Evolutionary conservation across 2,113 vertebrate genomes (phyloP).

Genomic region (Abramis brama): DNA sequence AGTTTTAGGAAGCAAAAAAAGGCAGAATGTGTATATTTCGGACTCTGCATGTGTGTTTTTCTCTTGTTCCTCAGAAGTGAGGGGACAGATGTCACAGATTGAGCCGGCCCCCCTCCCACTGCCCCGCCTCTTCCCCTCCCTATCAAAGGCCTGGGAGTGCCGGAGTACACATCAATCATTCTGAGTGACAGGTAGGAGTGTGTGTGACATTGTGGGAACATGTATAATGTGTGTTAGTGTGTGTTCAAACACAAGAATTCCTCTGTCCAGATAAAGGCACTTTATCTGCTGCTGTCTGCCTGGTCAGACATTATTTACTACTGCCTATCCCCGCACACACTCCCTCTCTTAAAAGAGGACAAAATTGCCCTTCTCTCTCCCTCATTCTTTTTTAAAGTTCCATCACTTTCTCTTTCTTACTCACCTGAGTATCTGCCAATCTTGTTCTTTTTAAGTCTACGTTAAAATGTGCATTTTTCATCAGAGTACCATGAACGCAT

Average conservation of each 20-base stretch:
- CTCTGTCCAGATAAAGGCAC: constrained; percentile 51
- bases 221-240: constrained; percentile 50
- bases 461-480: neutral
- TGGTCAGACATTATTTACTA: constrained; percentile 52
- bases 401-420: neutral
- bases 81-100: constrained; percentile 48
- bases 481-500: neutral
- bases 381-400: constrained; percentile 25
- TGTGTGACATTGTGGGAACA: constrained; percentile 53
- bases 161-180: constrained; percentile 43
- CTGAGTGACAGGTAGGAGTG: constrained; percentile 54
- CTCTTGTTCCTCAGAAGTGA: constrained; percentile 30
- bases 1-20: neutral
- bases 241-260: constrained; percentile 50
- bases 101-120: neutral
- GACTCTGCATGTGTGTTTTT: constrained; percentile 24
- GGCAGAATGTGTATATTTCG: neutral
- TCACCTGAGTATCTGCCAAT: neutral
- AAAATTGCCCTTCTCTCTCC: constrained; percentile 12
- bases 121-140: constrained; percentile 27
- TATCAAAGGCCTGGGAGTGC: constrained; percentile 51
- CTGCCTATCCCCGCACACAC: constrained; percentile 41
- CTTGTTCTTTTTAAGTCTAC: neutral
- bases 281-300: constrained; percentile 52
- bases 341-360: constrained; percentile 33